A percentile compares a stretch with the other conserved stretches of the same genome.
Conservation (phyloP, 2,797 vertebrate species). For the Danio aesculapii region DNA sequence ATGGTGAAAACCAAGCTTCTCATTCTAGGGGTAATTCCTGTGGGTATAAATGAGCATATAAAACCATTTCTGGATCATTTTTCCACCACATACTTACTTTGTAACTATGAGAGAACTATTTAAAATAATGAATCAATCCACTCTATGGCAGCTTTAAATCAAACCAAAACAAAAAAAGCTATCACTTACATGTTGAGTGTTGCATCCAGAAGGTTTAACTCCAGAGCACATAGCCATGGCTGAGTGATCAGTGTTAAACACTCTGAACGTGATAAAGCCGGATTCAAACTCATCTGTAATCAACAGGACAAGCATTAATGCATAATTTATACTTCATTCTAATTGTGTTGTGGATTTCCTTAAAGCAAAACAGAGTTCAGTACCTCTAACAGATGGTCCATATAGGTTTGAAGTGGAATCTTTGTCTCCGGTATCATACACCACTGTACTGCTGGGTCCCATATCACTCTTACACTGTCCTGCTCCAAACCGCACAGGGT, state of each 20-base stretch:
- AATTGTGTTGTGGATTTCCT: neutral
- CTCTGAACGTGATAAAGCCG: constrained; percentile 28
- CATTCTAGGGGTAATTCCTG: too few species aligned
- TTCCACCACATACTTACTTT: too few species aligned
- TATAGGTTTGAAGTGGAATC: constrained; percentile 43
- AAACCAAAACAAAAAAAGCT: too few species aligned
- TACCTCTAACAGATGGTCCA: constrained; percentile 30
- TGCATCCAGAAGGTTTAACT: constrained; percentile 13
- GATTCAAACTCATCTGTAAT: constrained; percentile 12
- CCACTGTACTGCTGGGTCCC: constrained; percentile 54
- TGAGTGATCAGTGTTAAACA: neutral
- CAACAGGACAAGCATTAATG: neutral
- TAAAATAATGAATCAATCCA: too few species aligned
- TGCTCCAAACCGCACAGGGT: constrained; percentile 49
- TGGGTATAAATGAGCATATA: too few species aligned
- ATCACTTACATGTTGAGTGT: constrained; percentile 12
- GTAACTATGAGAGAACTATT: too few species aligned
- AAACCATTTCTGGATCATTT: too few species aligned
- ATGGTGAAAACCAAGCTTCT: too few species aligned
- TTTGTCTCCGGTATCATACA: constrained; percentile 56
- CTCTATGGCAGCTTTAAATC: too few species aligned
- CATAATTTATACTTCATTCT: neutral
- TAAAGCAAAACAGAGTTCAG: neutral
- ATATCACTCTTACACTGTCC: constrained; percentile 38
- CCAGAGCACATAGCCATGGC: constrained; percentile 26